Percentiles rank a stretch among this genome's conserved stretches.
These are phyloP conservation scores for Yponomeuta plumbellus DNA, from an alignment of 2,888 invertebrate species.

Conservation along the genomic window DNA sequence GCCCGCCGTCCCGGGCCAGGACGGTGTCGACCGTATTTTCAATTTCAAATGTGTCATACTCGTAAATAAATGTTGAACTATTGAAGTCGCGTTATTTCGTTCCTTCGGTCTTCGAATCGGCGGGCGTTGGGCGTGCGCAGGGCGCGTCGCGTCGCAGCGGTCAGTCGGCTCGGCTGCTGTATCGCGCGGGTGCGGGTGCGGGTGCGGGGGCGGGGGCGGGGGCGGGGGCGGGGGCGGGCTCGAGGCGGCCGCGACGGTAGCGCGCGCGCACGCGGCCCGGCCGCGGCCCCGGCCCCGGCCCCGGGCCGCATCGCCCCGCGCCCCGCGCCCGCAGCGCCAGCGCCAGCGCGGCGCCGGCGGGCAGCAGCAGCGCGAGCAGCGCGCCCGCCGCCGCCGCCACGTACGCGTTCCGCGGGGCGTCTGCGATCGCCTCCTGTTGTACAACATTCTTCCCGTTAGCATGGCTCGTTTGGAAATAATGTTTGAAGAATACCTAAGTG, in stretches of 20 bases:
- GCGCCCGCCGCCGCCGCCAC: conserved; percentile 23
- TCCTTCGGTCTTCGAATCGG: no score
- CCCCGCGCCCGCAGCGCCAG: conserved; percentile 22
- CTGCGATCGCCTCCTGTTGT: conserved; percentile 43
- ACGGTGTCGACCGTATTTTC: conserved; percentile 34
- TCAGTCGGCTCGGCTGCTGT: no score
- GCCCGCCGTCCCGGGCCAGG: conserved; percentile 3
- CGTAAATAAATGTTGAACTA: conserved; percentile 64
- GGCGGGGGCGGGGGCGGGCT: conserved; percentile 16
- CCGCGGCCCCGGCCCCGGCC: conserved; percentile 24
- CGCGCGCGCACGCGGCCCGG: conserved; percentile 35
- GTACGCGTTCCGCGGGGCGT: conserved; percentile 45
- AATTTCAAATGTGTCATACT: conserved; percentile 53
- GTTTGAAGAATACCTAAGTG: no score
- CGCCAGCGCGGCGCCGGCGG: background rate
- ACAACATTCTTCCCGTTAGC: no score
- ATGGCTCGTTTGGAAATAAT: no score
- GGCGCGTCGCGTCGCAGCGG: no score
- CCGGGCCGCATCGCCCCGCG: background rate
- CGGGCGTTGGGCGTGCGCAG: no score
- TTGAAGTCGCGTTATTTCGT: conserved; percentile 26
- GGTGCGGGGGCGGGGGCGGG: no score
- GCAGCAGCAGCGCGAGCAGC: background rate
- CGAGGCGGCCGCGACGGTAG: conserved; percentile 23
- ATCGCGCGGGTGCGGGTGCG: no score